Conservation (phyloP, 2,113 vertebrate genomes). For the Telmatochromis sp. region DNA sequence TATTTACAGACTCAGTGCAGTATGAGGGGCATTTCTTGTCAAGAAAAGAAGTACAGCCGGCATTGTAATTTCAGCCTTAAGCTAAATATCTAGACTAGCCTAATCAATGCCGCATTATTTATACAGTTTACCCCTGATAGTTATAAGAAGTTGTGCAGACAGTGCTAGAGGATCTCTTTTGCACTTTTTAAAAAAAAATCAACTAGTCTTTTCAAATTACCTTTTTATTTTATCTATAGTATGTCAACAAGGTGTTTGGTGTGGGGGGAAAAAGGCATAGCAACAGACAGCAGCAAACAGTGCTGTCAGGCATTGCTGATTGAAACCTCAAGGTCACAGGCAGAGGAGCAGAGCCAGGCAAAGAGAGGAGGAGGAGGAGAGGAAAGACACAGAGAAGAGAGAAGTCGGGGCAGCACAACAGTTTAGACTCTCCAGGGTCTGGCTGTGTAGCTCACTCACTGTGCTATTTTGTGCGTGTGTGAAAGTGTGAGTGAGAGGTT, state of each 20-base stretch:
- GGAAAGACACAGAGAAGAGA: constrained; percentile 8
- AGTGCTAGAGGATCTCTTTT: not conserved
- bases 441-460: constrained; percentile 31
- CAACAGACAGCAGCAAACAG: constrained; percentile 35
- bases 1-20: not conserved
- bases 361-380: not conserved
- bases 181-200: not conserved
- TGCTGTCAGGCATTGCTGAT: constrained; percentile 61
- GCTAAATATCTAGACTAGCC: not conserved
- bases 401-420: constrained; percentile 8
- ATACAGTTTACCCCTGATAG: not conserved
- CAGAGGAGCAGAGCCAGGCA: constrained; percentile 9
- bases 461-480: constrained; percentile 18
- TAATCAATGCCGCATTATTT: not conserved
- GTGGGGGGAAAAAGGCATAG: not conserved
- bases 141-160: not conserved
- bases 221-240: constrained; percentile 6
- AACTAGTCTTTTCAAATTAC: not conserved
- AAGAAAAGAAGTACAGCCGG: not conserved
- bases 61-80: not conserved
- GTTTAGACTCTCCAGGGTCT: constrained; percentile 51
- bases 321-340: constrained; percentile 72
- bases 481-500: constrained; percentile 22
- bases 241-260: constrained; percentile 21
- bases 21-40: not conserved